Base-by-base conservation (phyloP, 2,888 invertebrate genomes). In the Cyrtodaria siliqua region DNA sequence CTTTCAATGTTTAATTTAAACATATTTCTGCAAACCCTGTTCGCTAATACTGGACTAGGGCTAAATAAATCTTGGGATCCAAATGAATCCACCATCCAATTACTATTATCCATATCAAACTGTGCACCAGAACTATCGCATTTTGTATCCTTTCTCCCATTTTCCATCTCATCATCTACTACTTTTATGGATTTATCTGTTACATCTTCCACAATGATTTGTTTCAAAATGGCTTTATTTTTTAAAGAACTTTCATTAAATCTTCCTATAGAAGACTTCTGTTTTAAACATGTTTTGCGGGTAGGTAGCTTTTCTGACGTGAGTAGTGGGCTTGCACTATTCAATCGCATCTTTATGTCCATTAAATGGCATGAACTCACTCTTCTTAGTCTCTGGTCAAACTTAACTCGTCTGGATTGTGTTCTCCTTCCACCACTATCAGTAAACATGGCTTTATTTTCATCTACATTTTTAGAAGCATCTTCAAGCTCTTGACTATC, bases 301-400 rank as follows among this genome's bases (percentile, higher is more conserved):
- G 20, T 29, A 14, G 40, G 6, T 33, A 33, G 4, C 33, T 33
- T 14, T 24, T 49, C 56, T 47, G 55, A 12, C 2, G 18, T 18
- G 2, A 26, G n/a, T 38, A 57, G 27, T 23, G 72, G 72, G 47
- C 72, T 73, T 2, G 44, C 60, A 49, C n/a, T 62, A 16, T 64
- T 72, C 16, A 73, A 23, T 62, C 57, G 68, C 80, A 80, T 80
- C 55, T 55, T 80, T 16, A 76, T 70, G 40, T 80, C 76, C 62
- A 80, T 80, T 4, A 80, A 27, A 52, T 76, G 61, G 33, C 75
- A 76, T 9, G 76, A 67, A 14, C 76, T 80, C 2, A 80, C 64
- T 26, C 70, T 59, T 44, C 73, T 56, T 23, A 80, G 53, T 26
- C 59, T 67, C 14, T 42, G 42, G 20, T 72, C 62, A 63, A 80